Evolutionary conservation across 2,888 invertebrate species (phyloP).

Genomic region (Autographa pulchrina): DNA sequence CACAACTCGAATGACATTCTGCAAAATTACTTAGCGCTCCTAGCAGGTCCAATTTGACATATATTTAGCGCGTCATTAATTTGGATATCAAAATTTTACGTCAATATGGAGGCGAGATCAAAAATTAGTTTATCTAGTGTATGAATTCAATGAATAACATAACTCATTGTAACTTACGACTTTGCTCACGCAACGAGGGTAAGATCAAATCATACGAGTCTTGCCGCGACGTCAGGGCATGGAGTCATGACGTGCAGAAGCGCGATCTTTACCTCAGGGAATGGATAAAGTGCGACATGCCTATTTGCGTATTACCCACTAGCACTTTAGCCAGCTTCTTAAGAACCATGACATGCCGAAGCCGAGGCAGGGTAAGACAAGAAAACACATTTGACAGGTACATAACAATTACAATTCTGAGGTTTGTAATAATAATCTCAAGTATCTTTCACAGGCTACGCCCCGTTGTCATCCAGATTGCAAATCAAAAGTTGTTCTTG

Average conservation of each 20-base stretch:
- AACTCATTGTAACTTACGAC: slow-evolving; percentile 59
- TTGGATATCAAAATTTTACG: slow-evolving; percentile 69
- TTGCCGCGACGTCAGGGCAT: slow-evolving; percentile 87
- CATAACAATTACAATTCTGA: not conserved
- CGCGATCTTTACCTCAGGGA: slow-evolving; percentile 79
- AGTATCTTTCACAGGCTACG: slow-evolving; percentile 64
- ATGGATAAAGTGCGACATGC: slow-evolving; percentile 84
- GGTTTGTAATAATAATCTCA: slow-evolving; percentile 6
- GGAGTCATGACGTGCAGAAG: slow-evolving; percentile 83
- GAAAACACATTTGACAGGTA: not conserved
- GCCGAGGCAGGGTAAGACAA: slow-evolving; percentile 70
- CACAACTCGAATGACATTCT: not conserved
- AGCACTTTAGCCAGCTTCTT: slow-evolving; percentile 69
- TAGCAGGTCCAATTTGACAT: slow-evolving; percentile 6
- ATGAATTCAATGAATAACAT: slow-evolving; percentile 76
- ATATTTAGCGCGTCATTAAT: slow-evolving; percentile 19
- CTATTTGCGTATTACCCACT: slow-evolving; percentile 73
- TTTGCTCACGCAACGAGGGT: slow-evolving; percentile 85
- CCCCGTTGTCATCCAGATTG: slow-evolving; percentile 81
- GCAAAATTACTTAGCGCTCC: not conserved
- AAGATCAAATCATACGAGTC: slow-evolving; percentile 88
- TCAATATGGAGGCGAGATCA: slow-evolving; percentile 64
- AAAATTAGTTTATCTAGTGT: slow-evolving; percentile 39
- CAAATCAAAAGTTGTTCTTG: slow-evolving; percentile 79
- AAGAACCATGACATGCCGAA: slow-evolving; percentile 74